Conservation (phyloP, 2,888 invertebrate genomes). For the Orchestes rusci region DNA sequence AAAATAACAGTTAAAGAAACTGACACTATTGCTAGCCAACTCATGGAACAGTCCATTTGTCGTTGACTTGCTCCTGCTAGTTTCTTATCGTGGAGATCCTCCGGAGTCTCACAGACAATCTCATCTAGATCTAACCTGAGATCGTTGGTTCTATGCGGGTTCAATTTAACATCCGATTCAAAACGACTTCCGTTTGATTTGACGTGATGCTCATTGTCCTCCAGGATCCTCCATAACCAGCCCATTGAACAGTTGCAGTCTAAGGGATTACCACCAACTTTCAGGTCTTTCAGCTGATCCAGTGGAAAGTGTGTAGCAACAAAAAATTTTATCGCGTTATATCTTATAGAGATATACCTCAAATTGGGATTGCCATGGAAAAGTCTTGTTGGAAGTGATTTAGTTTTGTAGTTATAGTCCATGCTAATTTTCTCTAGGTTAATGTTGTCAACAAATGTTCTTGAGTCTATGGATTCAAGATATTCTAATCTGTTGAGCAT, state of each 20-base stretch:
- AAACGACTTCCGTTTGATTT: not conserved
- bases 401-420: slow-evolving; percentile 68
- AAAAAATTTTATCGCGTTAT: slow-evolving; percentile 66
- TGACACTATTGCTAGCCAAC: slow-evolving; percentile 54
- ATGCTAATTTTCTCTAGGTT: slow-evolving; percentile 71
- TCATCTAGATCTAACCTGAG: slow-evolving; percentile 51
- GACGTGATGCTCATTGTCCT: slow-evolving; percentile 32
- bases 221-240: slow-evolving; percentile 74
- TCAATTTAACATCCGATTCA: not conserved
- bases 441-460: slow-evolving; percentile 80
- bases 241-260: slow-evolving; percentile 80
- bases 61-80: slow-evolving; percentile 55
- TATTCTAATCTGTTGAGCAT: slow-evolving; percentile 63
- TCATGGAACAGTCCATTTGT: slow-evolving; percentile 55
- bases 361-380: slow-evolving; percentile 79
- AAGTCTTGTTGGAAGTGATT: slow-evolving; percentile 68
- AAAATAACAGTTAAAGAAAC: slow-evolving; percentile 43
- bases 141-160: slow-evolving; percentile 23
- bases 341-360: slow-evolving; percentile 66
- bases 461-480: slow-evolving; percentile 62
- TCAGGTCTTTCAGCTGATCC: slow-evolving; percentile 66
- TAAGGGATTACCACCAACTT: slow-evolving; percentile 76
- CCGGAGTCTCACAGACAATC: slow-evolving; percentile 54
- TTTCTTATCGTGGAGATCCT: slow-evolving; percentile 48
- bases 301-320: slow-evolving; percentile 78